Evolutionary conservation across 2,888 invertebrate genomes (phyloP), one percentile per base, ranked within the genome.

Genomic region (Sycophila texana): DNA sequence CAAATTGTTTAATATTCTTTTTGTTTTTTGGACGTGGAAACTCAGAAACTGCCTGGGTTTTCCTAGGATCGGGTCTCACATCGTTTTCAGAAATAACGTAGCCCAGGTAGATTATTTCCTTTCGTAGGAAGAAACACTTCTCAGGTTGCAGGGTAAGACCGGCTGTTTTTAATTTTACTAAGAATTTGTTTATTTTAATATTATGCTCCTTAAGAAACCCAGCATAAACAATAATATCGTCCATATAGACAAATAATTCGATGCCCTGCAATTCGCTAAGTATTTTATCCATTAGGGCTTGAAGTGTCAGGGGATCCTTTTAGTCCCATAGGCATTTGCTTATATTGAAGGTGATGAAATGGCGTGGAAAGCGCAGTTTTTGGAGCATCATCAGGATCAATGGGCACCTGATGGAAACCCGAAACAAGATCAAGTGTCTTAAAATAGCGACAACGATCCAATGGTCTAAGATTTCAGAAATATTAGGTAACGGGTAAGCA

Each of bases 1-100:
- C 13, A 14, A 74, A 74, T 30, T 74, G 63, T 65, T 65, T 63
- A 14, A 74, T 20, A 2, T 74, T 63, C 18, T 63, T 74, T 14
- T 10, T 14, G 10, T 22, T 39, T 14, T 18, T 63, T 4, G 73
- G 73, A 22, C 20, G 0, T 0, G 74, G 65, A 14, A 66, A 74
- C 7, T 57, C 10, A 1, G 20, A 22, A 18, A 67, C 67, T 1
- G 51, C 67, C 26, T 49, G 1, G 2, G 16, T 30, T 49, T 75
- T 75, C n/a, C n/a, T 60, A 1, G 67, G 67, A 10, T 67, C 74
- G 4, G 67, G 74, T 12, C 18, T 58, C 2, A 75, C 60, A 0
- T 49, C 60, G 0, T 71, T 16, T 26, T 20, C 14, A 1, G 47
- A 16, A 47, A 71, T 39, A 1, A 60, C 49, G 30, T 75, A 67